Conservation (phyloP, 2,113 vertebrate species). For the Ammodytes dubius region DNA sequence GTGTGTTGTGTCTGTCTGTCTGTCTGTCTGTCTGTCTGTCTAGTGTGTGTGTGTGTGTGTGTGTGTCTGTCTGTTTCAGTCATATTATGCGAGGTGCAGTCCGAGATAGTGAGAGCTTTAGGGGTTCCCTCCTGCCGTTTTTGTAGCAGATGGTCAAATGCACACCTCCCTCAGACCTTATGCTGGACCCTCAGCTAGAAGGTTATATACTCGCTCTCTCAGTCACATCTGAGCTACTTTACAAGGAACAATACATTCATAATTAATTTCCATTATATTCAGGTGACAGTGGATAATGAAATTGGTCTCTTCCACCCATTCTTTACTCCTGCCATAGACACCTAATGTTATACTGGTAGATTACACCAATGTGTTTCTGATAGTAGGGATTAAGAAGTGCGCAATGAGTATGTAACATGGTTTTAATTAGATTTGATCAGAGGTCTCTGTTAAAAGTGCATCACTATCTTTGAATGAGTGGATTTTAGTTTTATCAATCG, state of each 20-base stretch:
- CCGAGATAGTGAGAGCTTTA: constrained; percentile 17
- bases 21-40: constrained; percentile 50
- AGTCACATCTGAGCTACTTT: neutral
- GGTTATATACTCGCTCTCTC: neutral
- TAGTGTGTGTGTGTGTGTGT: neutral
- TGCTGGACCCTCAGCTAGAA: constrained; percentile 27
- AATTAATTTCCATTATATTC: neutral
- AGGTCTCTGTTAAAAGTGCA: neutral
- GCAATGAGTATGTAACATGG: neutral
- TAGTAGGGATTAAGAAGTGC: neutral
- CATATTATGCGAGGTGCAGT: constrained; percentile 44
- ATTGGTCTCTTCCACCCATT: constrained; percentile 2
- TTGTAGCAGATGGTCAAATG: constrained; percentile 71
- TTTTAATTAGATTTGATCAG: neutral
- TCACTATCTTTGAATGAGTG: neutral
- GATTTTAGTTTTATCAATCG: neutral
- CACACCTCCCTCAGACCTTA: constrained; percentile 48
- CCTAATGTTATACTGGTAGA: neutral
- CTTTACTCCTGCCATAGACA: neutral
- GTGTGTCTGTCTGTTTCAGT: constrained; percentile 35
- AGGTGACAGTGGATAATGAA: neutral
- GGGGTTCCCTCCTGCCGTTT: constrained; percentile 71
- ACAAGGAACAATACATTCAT: neutral
- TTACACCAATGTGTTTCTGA: neutral
- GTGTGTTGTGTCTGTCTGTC: constrained; percentile 10